A percentile compares a stretch with the other conserved stretches of the same genome.
phyloP scores from a whole-genome alignment of 2,113 vertebrate genomes.

The Talpa occidentalis region DNA sequence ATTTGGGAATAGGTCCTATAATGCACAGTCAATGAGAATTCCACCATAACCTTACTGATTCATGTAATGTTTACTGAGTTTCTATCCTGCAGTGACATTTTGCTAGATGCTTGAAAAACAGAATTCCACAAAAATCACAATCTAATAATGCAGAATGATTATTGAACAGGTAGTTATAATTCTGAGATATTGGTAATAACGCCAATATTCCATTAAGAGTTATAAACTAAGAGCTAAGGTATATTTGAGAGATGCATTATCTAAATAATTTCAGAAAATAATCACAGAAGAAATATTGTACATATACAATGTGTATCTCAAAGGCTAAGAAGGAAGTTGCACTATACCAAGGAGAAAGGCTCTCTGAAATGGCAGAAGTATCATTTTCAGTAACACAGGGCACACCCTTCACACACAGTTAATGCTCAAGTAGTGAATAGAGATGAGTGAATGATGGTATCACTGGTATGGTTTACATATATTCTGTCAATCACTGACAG shows the following conservation, averaged over 20 bases:
- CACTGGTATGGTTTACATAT: not conserved
- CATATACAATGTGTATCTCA: not conserved
- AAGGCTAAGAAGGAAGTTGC: not conserved
- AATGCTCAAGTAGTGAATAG: not conserved
- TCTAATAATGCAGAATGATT: not conserved
- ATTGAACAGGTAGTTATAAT: not conserved
- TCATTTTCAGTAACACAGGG: not conserved
- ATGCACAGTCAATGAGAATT: not conserved
- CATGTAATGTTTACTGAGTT: not conserved
- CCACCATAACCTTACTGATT: not conserved
- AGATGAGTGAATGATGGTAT: not conserved
- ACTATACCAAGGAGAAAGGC: not conserved
- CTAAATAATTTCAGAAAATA: not conserved
- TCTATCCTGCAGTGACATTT: not conserved
- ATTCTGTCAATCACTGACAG: not conserved
- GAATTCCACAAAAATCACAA: not conserved
- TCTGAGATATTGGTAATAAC: not conserved
- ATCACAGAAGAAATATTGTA: not conserved
- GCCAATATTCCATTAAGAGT: not conserved
- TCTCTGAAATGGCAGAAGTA: not conserved
- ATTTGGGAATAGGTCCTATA: not conserved
- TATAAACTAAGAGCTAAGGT: not conserved
- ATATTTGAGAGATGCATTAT: not conserved
- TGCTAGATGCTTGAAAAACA: not conserved
- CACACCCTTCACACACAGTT: not conserved